Conservation (phyloP, 2,113 vertebrate genomes). For the Myotis lucifugus region DNA sequence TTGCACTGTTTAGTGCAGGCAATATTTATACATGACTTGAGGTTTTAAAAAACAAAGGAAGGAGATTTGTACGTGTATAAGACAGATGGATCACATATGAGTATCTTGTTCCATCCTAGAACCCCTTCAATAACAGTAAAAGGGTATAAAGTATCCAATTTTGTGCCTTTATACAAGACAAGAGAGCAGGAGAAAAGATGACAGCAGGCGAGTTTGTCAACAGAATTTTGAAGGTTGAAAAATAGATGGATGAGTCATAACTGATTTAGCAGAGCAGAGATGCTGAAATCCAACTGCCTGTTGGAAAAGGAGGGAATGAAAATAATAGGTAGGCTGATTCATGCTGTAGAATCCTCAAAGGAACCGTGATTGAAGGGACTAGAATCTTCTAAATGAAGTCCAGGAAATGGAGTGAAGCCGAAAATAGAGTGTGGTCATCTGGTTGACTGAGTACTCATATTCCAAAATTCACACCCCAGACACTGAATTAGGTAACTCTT, state of each 20-base stretch:
- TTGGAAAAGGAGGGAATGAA: neutral
- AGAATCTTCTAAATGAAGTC: neutral
- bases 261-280: conserved; percentile 24
- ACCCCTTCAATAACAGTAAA: neutral
- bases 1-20: conserved; percentile 18
- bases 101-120: conserved; percentile 8
- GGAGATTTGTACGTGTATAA: neutral
- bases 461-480: neutral
- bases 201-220: conserved; percentile 39
- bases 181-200: conserved; percentile 13
- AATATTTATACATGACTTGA: neutral
- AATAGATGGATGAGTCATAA: conserved; percentile 61
- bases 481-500: neutral
- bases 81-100: neutral
- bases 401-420: neutral
- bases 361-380: neutral
- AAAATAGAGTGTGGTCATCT: neutral
- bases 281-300: neutral
- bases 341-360: neutral
- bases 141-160: neutral
- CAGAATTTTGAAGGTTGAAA: conserved; percentile 39
- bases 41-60: conserved; percentile 52
- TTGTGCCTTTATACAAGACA: conserved; percentile 11
- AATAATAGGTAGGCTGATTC: conserved; percentile 38
- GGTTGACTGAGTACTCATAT: neutral